These are phyloP conservation scores for Anguilla rostrata DNA, from an alignment of 2,113 vertebrate genomes.

Conservation along the genomic window DNA sequence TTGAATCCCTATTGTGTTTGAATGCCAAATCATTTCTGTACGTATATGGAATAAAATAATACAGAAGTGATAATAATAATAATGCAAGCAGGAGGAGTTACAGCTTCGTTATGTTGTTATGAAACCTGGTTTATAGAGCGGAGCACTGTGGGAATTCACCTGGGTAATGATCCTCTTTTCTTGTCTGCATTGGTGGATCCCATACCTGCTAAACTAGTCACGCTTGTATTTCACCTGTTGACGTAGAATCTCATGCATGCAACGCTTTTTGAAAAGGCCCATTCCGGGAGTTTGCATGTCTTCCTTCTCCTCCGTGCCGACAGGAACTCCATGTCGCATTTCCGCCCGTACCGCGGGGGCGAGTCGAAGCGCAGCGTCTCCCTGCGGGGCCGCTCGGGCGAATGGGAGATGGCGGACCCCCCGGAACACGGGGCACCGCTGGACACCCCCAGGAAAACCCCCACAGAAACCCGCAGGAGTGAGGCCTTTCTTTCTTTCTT, in stretches of 20 bases:
- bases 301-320: neutral
- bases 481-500: constrained; percentile 34
- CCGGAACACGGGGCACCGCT: constrained; percentile 67
- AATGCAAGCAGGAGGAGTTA: no score
- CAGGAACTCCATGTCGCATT: constrained; percentile 91
- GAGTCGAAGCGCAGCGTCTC: constrained; percentile 85
- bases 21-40: no score
- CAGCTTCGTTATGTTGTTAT: neutral
- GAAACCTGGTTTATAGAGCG: neutral
- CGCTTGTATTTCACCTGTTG: neutral
- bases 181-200: neutral
- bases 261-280: neutral
- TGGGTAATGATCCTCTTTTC: neutral
- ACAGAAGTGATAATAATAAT: no score
- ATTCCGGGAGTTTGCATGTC: neutral
- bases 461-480: constrained; percentile 76
- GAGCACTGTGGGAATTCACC: neutral
- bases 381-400: constrained; percentile 81
- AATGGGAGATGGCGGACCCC: constrained; percentile 89
- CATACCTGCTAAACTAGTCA: neutral
- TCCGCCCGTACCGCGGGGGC: constrained; percentile 73
- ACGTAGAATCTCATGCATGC: neutral
- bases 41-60: no score
- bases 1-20: no score
- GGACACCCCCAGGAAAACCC: constrained; percentile 66